Conservation (phyloP, 2,113 vertebrate species). For the Neofelis nebulosa region DNA sequence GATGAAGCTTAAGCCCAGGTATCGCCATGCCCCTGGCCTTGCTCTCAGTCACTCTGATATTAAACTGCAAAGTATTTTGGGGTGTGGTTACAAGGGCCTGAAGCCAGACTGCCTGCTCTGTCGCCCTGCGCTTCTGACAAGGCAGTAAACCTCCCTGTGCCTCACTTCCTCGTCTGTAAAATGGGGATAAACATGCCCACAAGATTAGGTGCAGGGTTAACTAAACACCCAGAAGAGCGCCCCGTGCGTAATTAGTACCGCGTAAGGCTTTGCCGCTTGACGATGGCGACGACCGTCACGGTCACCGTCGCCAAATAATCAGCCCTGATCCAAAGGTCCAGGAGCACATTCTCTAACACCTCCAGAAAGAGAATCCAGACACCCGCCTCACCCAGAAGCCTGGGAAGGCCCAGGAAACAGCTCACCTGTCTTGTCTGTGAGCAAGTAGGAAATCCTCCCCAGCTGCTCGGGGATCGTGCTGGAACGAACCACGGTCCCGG, state of each 20-base stretch:
- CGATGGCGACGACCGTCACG: fast-evolving
- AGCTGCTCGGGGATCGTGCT: constrained; percentile 98
- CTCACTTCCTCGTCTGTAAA: background rate
- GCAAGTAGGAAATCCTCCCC: constrained; percentile 96
- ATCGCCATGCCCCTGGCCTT: background rate
- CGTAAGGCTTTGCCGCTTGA: no score
- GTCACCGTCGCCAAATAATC: background rate
- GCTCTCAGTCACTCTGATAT: fast-evolving
- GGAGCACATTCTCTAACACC: background rate
- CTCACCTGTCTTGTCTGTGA: constrained; percentile 98
- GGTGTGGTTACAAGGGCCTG: background rate
- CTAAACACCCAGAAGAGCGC: background rate
- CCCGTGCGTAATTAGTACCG: fast-evolving
- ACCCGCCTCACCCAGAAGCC: fast-evolving
- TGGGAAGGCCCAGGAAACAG: fast-evolving
- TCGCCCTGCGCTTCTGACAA: background rate
- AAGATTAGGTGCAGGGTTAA: fast-evolving
- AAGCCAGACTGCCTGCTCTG: background rate
- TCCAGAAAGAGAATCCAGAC: background rate
- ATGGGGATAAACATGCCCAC: background rate
- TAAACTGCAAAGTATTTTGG: fast-evolving
- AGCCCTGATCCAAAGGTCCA: background rate
- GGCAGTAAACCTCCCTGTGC: background rate
- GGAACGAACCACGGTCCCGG: constrained; percentile 95
- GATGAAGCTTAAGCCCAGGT: background rate